Conservation (phyloP, 1,140 invertebrate species). For the Zaprionus taronus region DNA sequence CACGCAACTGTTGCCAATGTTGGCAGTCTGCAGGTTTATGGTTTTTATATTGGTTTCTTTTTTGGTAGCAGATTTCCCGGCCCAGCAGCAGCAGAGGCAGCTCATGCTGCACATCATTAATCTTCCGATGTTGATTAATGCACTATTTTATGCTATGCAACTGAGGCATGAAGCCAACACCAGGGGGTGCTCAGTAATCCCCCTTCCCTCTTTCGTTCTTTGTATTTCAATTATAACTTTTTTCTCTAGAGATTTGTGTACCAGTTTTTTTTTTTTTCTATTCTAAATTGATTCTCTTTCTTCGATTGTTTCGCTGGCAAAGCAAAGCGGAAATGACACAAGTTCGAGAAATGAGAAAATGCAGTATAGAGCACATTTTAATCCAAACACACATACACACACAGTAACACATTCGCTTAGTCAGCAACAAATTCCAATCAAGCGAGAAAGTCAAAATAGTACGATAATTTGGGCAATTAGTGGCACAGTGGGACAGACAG, state of each 20-base stretch:
- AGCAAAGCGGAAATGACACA: slow-evolving; percentile 54
- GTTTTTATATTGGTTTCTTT: slow-evolving; percentile 38
- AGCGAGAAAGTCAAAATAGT: slow-evolving; percentile 49
- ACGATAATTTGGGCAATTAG: slow-evolving; percentile 60
- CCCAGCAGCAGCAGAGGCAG: slow-evolving; percentile 23
- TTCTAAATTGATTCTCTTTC: slow-evolving; percentile 38
- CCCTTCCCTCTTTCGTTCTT: neutral
- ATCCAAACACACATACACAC: slow-evolving; percentile 16
- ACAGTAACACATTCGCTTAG: slow-evolving; percentile 39
- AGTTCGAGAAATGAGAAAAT: slow-evolving; percentile 36
- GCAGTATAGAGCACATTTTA: slow-evolving; percentile 21
- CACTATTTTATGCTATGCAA: slow-evolving; percentile 58
- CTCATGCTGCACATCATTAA: slow-evolving; percentile 72
- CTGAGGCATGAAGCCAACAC: slow-evolving; percentile 48
- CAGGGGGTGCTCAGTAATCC: neutral
- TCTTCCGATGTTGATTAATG: slow-evolving; percentile 69
- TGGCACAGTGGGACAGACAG: slow-evolving; percentile 34
- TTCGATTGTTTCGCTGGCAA: slow-evolving; percentile 13
- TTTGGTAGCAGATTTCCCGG: slow-evolving; percentile 38
- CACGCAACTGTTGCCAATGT: slow-evolving; percentile 62
- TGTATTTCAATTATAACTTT: slow-evolving; percentile 29
- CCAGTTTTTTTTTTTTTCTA: slow-evolving; percentile 25
- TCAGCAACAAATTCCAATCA: slow-evolving; percentile 58
- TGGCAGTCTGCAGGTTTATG: slow-evolving; percentile 30
- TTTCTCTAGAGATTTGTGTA: slow-evolving; percentile 5